These are phyloP conservation scores for Choloepus hoffmanni DNA, from an alignment of 2,113 vertebrate genomes.

Conservation along the genomic window DNA sequence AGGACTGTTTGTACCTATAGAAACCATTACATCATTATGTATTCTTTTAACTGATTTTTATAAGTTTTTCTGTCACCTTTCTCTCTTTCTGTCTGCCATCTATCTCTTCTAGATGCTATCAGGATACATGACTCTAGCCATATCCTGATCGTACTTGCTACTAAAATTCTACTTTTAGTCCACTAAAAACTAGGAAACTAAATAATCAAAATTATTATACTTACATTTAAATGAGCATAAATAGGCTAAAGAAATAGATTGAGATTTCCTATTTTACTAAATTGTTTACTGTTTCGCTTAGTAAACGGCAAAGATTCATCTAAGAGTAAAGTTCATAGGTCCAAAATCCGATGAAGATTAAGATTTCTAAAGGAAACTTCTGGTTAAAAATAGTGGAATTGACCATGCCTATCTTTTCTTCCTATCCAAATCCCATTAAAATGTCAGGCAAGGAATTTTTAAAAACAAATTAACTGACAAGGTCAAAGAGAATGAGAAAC, in stretches of 20 bases:
- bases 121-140: not conserved
- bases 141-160: not conserved
- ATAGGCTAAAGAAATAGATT: conserved; percentile 5
- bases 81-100: not conserved
- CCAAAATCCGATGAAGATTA: conserved; percentile 25
- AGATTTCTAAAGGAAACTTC: conserved; percentile 48
- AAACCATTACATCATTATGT: not conserved
- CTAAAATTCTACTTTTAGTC: conserved; percentile 36
- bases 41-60: not conserved
- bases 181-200: conserved; percentile 27
- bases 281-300: conserved; percentile 28
- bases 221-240: conserved; percentile 19
- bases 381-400: conserved; percentile 26
- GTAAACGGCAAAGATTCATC: conserved; percentile 9
- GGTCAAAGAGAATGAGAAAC: conserved; percentile 59
- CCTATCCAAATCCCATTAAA: conserved; percentile 49
- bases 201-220: conserved; percentile 13
- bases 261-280: conserved; percentile 29
- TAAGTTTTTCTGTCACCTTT: not conserved
- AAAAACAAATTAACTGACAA: conserved; percentile 49
- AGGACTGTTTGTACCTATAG: not conserved
- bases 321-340: not conserved
- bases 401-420: conserved; percentile 39
- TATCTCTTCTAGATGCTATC: not conserved
- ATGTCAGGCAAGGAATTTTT: conserved; percentile 29